These are phyloP conservation scores for Allygus modestus DNA, from an alignment of 2,888 invertebrate genomes.

Conservation along the genomic window DNA sequence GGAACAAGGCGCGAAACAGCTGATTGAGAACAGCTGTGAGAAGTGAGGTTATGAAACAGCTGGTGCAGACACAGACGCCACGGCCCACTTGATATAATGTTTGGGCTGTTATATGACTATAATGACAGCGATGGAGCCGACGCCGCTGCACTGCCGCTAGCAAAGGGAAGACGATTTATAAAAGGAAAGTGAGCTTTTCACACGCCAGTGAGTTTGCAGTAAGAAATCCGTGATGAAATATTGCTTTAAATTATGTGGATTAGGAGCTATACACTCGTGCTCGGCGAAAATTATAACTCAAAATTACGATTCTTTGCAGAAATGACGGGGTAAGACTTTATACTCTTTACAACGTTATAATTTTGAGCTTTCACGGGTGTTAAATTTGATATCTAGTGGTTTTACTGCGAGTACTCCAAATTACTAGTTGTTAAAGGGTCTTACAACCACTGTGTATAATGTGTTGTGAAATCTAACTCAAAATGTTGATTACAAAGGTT, in stretches of 20 bases:
- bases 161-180: background rate
- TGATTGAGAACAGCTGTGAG: conserved; percentile 30
- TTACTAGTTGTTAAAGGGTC: too few species aligned
- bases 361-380: background rate
- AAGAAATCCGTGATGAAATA: background rate
- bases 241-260: background rate
- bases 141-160: conserved; percentile 7
- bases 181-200: conserved; percentile 3
- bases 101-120: conserved; percentile 15
- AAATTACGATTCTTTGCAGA: background rate
- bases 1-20: conserved; percentile 47
- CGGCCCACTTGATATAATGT: conserved; percentile 33
- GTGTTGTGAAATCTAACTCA: too few species aligned
- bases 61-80: background rate
- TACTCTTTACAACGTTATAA: background rate
- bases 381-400: too few species aligned
- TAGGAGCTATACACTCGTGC: conserved; percentile 1
- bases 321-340: background rate
- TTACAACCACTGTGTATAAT: too few species aligned
- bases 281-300: background rate
- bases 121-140: conserved; percentile 8
- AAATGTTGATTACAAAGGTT: too few species aligned
- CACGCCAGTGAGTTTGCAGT: background rate
- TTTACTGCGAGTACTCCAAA: too few species aligned
- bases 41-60: conserved; percentile 51